Percentiles rank a stretch among this genome's conserved stretches.
phyloP scores from a whole-genome alignment of 2,113 vertebrate species.

The Odocoileus virginianus region DNA sequence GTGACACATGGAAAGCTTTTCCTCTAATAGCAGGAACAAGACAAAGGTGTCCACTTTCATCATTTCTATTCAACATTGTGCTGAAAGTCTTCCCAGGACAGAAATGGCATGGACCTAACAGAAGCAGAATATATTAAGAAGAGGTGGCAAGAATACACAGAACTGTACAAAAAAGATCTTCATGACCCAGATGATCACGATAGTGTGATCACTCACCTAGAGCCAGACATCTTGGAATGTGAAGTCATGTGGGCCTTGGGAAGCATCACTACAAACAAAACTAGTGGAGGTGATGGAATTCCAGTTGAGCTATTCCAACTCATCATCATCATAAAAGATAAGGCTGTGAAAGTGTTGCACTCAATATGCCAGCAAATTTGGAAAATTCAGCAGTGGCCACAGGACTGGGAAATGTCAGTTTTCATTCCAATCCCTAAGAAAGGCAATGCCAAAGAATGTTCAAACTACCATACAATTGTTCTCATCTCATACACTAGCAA shows the following conservation, averaged over 20 bases:
- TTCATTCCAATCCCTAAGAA: neutral
- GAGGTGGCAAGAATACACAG: neutral
- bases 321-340: neutral
- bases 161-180: neutral
- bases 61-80: neutral
- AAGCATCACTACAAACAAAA: neutral
- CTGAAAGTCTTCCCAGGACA: neutral
- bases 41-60: neutral
- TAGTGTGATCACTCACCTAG: neutral
- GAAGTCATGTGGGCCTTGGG: neutral
- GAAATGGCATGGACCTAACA: neutral
- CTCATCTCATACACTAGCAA: neutral
- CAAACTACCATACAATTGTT: neutral
- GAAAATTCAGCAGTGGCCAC: neutral
- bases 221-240: neutral
- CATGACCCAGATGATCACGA: neutral
- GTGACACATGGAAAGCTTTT: neutral
- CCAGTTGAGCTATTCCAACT: neutral
- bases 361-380: neutral
- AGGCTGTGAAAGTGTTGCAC: neutral
- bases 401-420: neutral
- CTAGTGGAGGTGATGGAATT: neutral
- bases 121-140: neutral
- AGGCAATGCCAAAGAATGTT: neutral
- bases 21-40: neutral